phyloP scores from a whole-genome alignment of 2,888 invertebrate genomes.

The Sclerodermus sp. region DNA sequence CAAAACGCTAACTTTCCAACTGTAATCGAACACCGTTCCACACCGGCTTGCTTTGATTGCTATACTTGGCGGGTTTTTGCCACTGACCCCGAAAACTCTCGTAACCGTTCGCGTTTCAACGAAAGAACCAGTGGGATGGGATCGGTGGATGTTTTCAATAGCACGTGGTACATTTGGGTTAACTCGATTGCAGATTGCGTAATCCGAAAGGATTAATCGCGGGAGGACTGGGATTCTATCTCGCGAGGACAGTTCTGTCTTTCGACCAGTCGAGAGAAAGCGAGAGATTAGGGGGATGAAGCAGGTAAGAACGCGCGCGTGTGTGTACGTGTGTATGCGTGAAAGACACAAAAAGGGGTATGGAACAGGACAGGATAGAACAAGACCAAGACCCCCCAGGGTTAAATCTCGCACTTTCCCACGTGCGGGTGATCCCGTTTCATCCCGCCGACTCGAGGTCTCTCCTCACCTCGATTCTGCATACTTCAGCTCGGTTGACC shows the following conservation, averaged over 20 bases:
- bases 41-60: slow-evolving; percentile 28
- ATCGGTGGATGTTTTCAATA: too few species aligned
- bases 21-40: background rate
- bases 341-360: slow-evolving; percentile 14
- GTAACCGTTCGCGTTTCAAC: too few species aligned
- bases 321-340: slow-evolving; percentile 14
- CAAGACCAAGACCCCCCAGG: slow-evolving; percentile 52
- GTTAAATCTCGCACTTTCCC: slow-evolving; percentile 56
- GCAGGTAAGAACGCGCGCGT: slow-evolving; percentile 29
- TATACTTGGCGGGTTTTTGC: too few species aligned
- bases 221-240: slow-evolving; percentile 51
- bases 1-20: too few species aligned
- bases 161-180: too few species aligned
- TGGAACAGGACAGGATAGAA: slow-evolving; percentile 39
- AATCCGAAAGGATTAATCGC: slow-evolving; percentile 9
- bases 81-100: too few species aligned
- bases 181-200: too few species aligned
- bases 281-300: slow-evolving; percentile 20
- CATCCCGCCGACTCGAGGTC: slow-evolving; percentile 52
- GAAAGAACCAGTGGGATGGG: too few species aligned
- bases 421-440: slow-evolving; percentile 59
- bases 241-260: slow-evolving; percentile 36
- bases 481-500: slow-evolving; percentile 23
- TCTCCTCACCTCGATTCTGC: slow-evolving; percentile 39
- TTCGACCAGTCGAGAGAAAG: slow-evolving; percentile 22